Evolutionary conservation across 2,797 vertebrate genomes (phyloP).

Genomic region (Melanotaenia nigrans): DNA sequence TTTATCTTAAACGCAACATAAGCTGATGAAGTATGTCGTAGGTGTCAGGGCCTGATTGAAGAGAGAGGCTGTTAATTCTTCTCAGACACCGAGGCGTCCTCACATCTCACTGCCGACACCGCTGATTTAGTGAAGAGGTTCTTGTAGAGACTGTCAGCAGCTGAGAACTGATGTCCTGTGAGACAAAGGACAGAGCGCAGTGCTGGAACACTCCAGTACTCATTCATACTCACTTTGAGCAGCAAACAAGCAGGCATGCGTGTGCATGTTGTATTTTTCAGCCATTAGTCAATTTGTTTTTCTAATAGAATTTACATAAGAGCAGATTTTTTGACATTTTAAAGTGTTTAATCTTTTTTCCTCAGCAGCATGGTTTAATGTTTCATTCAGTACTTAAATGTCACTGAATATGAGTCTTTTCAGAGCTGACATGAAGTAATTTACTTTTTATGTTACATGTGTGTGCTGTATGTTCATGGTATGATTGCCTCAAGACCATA

Average conservation of each 20-base stretch:
- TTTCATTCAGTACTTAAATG: neutral
- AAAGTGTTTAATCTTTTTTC: neutral
- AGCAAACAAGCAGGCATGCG: no score
- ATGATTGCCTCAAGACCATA: no score
- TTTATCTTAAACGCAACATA: constrained; percentile 41
- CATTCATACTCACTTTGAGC: neutral
- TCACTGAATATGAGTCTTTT: neutral
- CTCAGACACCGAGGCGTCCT: constrained; percentile 29
- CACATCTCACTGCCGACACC: constrained; percentile 17
- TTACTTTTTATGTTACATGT: neutral
- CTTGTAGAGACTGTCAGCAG: constrained; percentile 56
- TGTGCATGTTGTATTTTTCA: neutral
- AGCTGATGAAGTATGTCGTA: constrained; percentile 42
- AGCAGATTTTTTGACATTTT: constrained; percentile 5
- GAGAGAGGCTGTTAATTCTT: constrained; percentile 36
- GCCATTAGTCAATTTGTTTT: neutral
- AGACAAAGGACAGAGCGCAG: constrained; percentile 52
- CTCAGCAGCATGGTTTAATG: neutral
- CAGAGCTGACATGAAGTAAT: neutral
- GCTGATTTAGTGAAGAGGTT: constrained; percentile 62
- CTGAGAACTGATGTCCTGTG: constrained; percentile 29
- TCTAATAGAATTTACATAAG: neutral
- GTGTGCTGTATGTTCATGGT: neutral
- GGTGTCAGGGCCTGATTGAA: constrained; percentile 49
- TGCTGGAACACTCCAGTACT: constrained; percentile 1